Conservation (phyloP, 1,140 invertebrate species). For the Hyposmocoma kahamanoa region DNA sequence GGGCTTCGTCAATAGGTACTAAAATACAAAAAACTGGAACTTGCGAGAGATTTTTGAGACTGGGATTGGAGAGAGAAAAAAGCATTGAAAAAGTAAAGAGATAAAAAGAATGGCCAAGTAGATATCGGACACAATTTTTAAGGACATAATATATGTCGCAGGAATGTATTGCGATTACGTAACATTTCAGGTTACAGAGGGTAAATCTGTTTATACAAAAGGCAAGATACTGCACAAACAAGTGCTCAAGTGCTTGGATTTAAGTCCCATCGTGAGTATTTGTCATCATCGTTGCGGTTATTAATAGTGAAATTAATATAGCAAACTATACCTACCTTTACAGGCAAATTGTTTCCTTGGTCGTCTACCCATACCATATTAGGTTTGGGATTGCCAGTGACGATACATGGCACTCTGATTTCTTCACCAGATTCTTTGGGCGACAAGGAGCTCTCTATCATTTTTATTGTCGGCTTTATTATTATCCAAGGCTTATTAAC, state of each 20-base stretch:
- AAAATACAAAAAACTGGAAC: no score
- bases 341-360: slow-evolving; percentile 16
- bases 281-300: no score
- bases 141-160: background rate
- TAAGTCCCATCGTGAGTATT: background rate
- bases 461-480: slow-evolving; percentile 16
- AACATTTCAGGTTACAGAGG: background rate
- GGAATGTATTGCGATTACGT: background rate
- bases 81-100: no score
- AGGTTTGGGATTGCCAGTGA: slow-evolving; percentile 33
- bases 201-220: background rate
- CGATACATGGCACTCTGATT: slow-evolving; percentile 30
- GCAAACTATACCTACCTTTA: slow-evolving; percentile 26
- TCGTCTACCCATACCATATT: slow-evolving; percentile 39
- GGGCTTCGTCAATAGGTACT: no score
- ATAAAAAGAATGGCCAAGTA: no score
- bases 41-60: no score
- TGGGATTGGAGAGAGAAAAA: no score
- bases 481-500: slow-evolving; percentile 7
- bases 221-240: background rate
- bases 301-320: no score
- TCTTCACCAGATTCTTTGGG: slow-evolving; percentile 29
- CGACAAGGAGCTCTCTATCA: slow-evolving; percentile 17
- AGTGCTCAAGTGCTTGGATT: background rate
- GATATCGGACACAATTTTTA: no score